Percentiles rank a stretch among this genome's conserved stretches.
These are phyloP conservation scores for Rhadina sibilatrix DNA, from an alignment of 2,113 vertebrate genomes.

Conservation along the genomic window DNA sequence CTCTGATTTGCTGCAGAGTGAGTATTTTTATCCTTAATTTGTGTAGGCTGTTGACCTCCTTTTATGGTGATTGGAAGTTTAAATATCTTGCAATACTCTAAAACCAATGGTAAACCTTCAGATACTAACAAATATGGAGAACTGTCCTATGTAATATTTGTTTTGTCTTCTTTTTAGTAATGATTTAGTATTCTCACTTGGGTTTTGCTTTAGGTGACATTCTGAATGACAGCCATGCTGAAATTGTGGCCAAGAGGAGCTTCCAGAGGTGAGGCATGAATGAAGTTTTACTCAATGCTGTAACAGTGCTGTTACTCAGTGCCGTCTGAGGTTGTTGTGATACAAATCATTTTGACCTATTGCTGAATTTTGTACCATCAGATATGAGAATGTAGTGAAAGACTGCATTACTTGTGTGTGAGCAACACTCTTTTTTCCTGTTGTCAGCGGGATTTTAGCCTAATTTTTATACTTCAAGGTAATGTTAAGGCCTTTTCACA, in stretches of 20 bases:
- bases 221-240: constrained; percentile 95
- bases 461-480: not conserved
- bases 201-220: constrained; percentile 82
- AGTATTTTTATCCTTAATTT: not conserved
- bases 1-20: not conserved
- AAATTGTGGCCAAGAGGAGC: constrained; percentile 89
- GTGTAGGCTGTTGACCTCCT: not conserved
- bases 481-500: not conserved
- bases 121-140: not conserved
- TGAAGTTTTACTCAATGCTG: not conserved
- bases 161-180: not conserved
- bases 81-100: not conserved
- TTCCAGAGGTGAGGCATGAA: constrained; percentile 82
- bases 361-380: not conserved
- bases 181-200: not conserved
- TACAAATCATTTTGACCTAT: not conserved
- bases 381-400: not conserved
- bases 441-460: not conserved
- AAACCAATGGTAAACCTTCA: not conserved
- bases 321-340: not conserved
- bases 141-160: not conserved
- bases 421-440: not conserved
- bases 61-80: not conserved
- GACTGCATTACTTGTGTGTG: not conserved
- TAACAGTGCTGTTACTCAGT: not conserved